Base-by-base conservation (phyloP, 2,888 invertebrate genomes). In the Mesorhabditis belari region DNA sequence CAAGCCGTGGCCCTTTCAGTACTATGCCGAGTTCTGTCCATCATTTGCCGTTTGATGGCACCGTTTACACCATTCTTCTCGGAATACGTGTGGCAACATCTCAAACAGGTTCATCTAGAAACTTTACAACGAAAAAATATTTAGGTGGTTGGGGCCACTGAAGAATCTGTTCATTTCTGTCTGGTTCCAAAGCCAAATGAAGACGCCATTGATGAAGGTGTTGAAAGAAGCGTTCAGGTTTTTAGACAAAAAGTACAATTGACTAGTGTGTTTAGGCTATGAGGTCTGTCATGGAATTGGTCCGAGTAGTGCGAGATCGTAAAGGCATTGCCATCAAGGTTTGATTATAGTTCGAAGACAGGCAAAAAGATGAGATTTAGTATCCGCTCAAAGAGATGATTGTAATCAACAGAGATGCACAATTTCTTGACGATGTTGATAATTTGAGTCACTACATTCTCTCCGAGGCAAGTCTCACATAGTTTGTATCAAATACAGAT, bases 21-120 rank as follows among this genome's bases (percentile, higher is more conserved):
- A 0, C 85, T 98, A 6, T 93, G 89, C 81, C 87, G 88, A 73
- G 91, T 96, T 0, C 84, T 98, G 29, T 89, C 88, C 78, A 88
- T 89, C 58, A 91, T 98, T 87, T 87, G 89, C 0, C 87, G 89
- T 74, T 88, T 95, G 76, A 95, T 98, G 90, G 91, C 96, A 1
- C 94, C 98, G 0, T 96, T 96, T 82, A 92, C 94, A 0, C 98
- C 98, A 0, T 99, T 91, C 83, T 85, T 98, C 58, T 89, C 92
- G 0, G 98, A 98, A 83, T 87, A 89, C 64, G 92, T 98, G 88
- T 98, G 91, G 83, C 91, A 92, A 82, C 89, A 90, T 61, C 83
- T 98, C 67, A 87, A 88, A 56, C 67, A 69, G 66, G 71, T 75
- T 6, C 5, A 52, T 58, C 21, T 12, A 29, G 49, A n/a, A 23